A percentile compares a stretch with the other conserved stretches of the same genome.
Conservation (phyloP, 2,113 vertebrate species). For the Scomber japonicus region DNA sequence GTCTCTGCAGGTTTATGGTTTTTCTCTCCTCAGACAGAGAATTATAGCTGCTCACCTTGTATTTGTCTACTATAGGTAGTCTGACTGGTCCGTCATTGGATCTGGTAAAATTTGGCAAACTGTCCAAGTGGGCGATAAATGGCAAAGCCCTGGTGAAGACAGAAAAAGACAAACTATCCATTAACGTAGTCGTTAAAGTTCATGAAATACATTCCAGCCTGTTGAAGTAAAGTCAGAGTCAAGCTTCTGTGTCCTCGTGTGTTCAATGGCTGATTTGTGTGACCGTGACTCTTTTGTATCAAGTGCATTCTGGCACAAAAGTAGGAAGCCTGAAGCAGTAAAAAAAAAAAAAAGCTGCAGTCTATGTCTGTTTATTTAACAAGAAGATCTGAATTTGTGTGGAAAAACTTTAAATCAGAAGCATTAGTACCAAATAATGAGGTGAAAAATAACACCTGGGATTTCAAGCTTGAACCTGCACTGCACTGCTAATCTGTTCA, state of each 20-base stretch:
- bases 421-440: too few species aligned
- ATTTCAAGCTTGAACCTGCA: too few species aligned
- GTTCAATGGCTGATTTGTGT: too few species aligned
- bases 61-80: slow-evolving; percentile 99
- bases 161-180: not conserved
- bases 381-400: too few species aligned
- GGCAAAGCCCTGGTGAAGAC: slow-evolving; percentile 90
- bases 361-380: too few species aligned
- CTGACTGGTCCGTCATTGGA: slow-evolving; percentile 95
- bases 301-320: not conserved
- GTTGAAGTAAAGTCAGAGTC: too few species aligned
- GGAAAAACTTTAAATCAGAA: too few species aligned
- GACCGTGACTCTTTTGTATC: not conserved
- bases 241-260: not conserved
- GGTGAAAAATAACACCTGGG: too few species aligned
- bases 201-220: not conserved
- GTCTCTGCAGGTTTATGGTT: slow-evolving; percentile 1
- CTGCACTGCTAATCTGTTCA: too few species aligned
- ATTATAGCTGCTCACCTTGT: slow-evolving; percentile 88
- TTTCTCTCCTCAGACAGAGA: not conserved
- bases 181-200: not conserved
- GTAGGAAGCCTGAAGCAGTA: not conserved
- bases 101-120: slow-evolving; percentile 97
- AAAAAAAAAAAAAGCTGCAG: too few species aligned
- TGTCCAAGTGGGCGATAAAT: slow-evolving; percentile 98